Conservation (phyloP, 2,888 invertebrate genomes). For the Patella caerulea region DNA sequence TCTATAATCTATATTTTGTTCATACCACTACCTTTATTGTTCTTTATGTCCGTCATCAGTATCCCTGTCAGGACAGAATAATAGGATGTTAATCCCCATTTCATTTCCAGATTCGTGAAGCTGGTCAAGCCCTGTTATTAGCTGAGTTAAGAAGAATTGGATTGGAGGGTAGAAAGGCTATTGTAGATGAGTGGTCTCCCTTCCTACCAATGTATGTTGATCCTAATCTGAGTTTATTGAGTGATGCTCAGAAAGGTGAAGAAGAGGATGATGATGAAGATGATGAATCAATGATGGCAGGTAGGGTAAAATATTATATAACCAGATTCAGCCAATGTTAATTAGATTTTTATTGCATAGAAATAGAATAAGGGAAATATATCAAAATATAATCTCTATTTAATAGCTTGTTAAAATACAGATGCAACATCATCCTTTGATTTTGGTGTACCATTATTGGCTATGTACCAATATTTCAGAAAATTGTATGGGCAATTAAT, state of each 20-base stretch:
- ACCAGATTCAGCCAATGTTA: no score
- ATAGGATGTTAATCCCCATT: no score
- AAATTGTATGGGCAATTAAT: no score
- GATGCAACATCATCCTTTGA: no score
- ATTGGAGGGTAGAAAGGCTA: constrained; percentile 88
- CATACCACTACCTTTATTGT: no score
- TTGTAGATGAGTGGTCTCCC: constrained; percentile 97
- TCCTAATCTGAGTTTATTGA: constrained; percentile 71
- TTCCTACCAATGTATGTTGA: constrained; percentile 83
- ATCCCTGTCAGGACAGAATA: no score
- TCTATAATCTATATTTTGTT: no score
- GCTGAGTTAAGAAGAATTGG: constrained; percentile 93
- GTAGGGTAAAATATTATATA: constrained; percentile 18
- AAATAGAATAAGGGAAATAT: no score
- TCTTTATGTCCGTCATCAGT: no score
- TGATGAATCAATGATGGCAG: constrained; percentile 48
- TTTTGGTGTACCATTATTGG: no score
- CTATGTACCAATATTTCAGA: no score
- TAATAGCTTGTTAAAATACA: background rate
- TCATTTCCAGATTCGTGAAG: constrained; percentile 81
- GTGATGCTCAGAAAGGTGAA: constrained; percentile 44
- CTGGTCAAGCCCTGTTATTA: constrained; percentile 93
- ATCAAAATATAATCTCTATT: background rate
- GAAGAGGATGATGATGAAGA: constrained; percentile 58
- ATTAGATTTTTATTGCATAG: no score